Conservation (phyloP, 2,113 vertebrate genomes). For the Cervus canadensis region DNA sequence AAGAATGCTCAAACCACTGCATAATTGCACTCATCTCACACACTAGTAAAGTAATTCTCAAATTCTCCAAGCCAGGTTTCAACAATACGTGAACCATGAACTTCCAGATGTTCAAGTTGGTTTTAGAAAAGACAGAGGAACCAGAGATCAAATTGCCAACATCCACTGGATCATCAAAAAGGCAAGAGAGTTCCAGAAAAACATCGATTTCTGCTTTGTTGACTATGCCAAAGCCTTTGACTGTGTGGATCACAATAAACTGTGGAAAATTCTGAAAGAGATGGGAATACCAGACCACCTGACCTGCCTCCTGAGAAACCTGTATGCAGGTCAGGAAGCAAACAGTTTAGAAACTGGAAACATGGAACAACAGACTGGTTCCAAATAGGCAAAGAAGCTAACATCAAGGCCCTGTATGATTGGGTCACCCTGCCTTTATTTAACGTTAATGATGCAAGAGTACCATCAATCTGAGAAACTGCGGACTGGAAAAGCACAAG, state of each 20-base stretch:
- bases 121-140: neutral
- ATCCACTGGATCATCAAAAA: neutral
- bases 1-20: neutral
- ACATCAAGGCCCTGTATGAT: fast-evolving
- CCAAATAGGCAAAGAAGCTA: neutral
- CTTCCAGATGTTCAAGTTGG: neutral
- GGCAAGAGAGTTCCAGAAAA: neutral
- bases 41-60: neutral
- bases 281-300: neutral
- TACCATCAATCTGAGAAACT: too few relatives aligned
- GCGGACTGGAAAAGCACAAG: neutral
- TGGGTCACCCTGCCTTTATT: neutral
- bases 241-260: neutral
- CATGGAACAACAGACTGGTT: neutral
- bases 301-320: neutral
- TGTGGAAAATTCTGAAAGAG: neutral
- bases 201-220: neutral
- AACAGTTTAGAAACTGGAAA: too few relatives aligned
- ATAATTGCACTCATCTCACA: neutral
- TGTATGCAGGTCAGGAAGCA: neutral
- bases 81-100: neutral
- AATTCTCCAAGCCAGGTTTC: neutral
- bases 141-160: neutral
- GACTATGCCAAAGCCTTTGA: neutral
- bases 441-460: too few relatives aligned